Evolutionary conservation across 2,113 vertebrate genomes (phyloP), one percentile per base, ranked within the genome.

Genomic region (Epinephelus cyanopodus): DNA sequence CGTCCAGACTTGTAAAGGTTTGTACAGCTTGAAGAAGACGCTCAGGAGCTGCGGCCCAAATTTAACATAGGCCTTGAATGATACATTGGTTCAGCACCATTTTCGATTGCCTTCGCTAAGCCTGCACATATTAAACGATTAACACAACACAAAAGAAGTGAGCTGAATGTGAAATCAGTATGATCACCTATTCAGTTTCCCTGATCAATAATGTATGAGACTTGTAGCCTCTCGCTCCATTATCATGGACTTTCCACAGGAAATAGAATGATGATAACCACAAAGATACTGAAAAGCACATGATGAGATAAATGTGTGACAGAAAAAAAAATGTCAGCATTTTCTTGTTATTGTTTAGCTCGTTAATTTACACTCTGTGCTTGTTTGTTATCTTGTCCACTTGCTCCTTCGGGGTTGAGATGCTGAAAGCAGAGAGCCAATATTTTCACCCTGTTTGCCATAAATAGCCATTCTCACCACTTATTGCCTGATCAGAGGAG

Each of bases 191-290:
- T 84, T 88, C 64, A 69, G 79, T 90, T 87, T 87, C 84, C 57
- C 79, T 25, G 45, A 90, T 90, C 69, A 89, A 90, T 90, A 88
- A 90, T 83, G 74, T 33, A 89, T 71, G 58, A 87, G 79, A 75
- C 66, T 27, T 65, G 74, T 70, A 85, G 82, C 72, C 76, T 86
- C 76, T 63, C 29, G 17, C 82, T 76, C 79, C 70, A 89, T 86
- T 73, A 83, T 81, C 84, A 53, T 18, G 56, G 63, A 81, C 81
- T 83, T 83, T 81, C 47, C 60, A 65, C 62, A 74, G 68, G 69
- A 86, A 86, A 65, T 11, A 68, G 67, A 84, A 58, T 10, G 23
- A 68, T 25, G 50, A 74, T 67, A 56, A 86, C 76, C 64, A 74
- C 65, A 63, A 25, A 74, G 64, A 82, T 64, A 67, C 18, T 37